These are phyloP conservation scores for Sialia sialis DNA, from an alignment of 2,113 vertebrate genomes.

Conservation along the genomic window DNA sequence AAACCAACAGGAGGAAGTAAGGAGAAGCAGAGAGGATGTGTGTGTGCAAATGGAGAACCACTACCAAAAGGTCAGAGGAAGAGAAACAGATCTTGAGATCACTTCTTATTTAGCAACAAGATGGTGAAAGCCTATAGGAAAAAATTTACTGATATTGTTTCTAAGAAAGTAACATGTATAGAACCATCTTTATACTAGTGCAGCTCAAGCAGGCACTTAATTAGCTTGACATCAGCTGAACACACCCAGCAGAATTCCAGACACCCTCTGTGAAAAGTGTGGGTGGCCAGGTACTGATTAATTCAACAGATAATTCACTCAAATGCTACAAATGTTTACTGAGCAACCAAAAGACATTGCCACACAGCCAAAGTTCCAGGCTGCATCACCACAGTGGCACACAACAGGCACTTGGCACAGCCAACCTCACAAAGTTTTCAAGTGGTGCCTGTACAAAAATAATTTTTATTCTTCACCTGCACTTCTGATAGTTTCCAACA, in stretches of 20 bases:
- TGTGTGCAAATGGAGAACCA: neutral
- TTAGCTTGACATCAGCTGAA: neutral
- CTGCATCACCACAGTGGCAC: neutral
- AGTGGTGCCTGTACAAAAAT: neutral
- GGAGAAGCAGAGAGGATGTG: neutral
- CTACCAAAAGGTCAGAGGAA: neutral
- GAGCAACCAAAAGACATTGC: neutral
- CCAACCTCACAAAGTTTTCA: neutral
- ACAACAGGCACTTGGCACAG: neutral
- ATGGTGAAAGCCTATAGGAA: neutral
- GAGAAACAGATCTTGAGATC: neutral
- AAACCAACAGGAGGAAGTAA: neutral
- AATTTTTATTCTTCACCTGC: neutral
- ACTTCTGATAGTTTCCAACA: neutral
- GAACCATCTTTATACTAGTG: neutral
- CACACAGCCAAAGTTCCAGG: neutral
- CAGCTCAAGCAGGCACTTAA: neutral
- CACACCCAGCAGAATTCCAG: conserved; percentile 37
- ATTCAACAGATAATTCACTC: neutral
- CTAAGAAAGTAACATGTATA: neutral
- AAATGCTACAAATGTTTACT: neutral
- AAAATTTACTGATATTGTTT: neutral
- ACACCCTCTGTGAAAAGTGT: conserved; percentile 56
- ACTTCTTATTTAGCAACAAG: neutral
- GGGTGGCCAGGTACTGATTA: conserved; percentile 10